Evolutionary conservation across 2,888 invertebrate genomes (phyloP).

Genomic region (Epinotia ramella): DNA sequence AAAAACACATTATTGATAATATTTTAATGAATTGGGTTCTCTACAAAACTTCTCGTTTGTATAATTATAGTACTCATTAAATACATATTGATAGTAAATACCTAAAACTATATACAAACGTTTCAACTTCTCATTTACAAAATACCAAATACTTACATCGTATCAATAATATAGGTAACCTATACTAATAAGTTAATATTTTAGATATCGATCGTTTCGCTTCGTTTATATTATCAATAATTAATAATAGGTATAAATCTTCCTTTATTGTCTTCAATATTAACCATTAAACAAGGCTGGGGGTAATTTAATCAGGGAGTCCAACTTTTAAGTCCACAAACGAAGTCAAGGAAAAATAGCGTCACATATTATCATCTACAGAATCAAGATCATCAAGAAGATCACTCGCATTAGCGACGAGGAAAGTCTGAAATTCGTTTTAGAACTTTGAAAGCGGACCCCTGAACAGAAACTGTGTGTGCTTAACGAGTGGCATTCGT

Average conservation of each 20-base stretch:
- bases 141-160: slow-evolving; percentile 48
- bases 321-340: neutral
- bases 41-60: neutral
- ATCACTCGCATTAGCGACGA: neutral
- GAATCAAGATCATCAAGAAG: neutral
- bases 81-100: neutral
- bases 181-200: slow-evolving; percentile 78
- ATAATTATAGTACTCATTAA: slow-evolving; percentile 4
- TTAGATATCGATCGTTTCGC: slow-evolving; percentile 77
- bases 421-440: neutral
- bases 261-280: slow-evolving; percentile 84
- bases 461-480: slow-evolving; percentile 19
- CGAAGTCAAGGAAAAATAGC: slow-evolving; percentile 50
- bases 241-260: slow-evolving; percentile 82
- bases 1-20: neutral
- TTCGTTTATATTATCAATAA: slow-evolving; percentile 77
- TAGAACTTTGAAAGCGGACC: slow-evolving; percentile 4
- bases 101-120: slow-evolving; percentile 34
- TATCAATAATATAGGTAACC: slow-evolving; percentile 65
- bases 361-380: no score
- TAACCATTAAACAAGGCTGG: slow-evolving; percentile 77
- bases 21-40: neutral
- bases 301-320: slow-evolving; percentile 51
- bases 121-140: slow-evolving; percentile 22
- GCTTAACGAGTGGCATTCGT: slow-evolving; percentile 17